Conservation (phyloP, 2,888 invertebrate species). For the Drosophila algonquin region DNA sequence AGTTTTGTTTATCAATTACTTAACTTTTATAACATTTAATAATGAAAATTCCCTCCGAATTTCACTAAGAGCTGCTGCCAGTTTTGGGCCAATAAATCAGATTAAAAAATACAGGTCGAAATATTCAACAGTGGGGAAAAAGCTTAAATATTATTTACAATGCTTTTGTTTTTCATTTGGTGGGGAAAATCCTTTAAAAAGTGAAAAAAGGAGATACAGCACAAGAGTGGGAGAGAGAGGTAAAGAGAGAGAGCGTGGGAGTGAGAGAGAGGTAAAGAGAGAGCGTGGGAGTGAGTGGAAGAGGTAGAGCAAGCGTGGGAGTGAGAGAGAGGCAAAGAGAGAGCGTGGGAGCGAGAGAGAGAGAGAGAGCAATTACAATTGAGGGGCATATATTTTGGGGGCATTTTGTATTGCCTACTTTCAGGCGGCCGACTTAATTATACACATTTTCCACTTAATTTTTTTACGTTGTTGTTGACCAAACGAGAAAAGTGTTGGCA, state of each 20-base stretch:
- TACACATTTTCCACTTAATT: slow-evolving; percentile 65
- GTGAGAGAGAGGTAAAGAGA: too few relatives aligned
- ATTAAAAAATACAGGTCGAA: neutral
- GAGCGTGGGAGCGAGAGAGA: too few relatives aligned
- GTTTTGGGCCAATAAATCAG: neutral
- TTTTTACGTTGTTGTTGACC: slow-evolving; percentile 40
- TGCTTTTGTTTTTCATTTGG: neutral
- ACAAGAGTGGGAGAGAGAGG: too few relatives aligned
- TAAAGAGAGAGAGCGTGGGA: too few relatives aligned
- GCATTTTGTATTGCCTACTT: slow-evolving; percentile 57
- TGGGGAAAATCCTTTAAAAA: slow-evolving; percentile 7
- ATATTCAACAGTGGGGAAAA: neutral
- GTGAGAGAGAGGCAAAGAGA: too few relatives aligned
- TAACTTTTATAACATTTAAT: too few relatives aligned
- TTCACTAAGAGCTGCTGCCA: neutral
- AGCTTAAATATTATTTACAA: neutral
- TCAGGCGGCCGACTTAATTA: slow-evolving; percentile 69
- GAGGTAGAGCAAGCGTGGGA: neutral
- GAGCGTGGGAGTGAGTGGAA: too few relatives aligned
- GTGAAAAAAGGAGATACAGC: neutral
- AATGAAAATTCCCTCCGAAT: neutral
- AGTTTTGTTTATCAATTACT: too few relatives aligned
- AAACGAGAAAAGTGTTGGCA: too few relatives aligned
- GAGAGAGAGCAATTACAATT: neutral
- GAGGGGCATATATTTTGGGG: neutral